Evolutionary conservation across 2,797 vertebrate genomes (phyloP), one percentile per base, ranked within the genome.

Genomic region (Rhinophrynus dorsalis): DNA sequence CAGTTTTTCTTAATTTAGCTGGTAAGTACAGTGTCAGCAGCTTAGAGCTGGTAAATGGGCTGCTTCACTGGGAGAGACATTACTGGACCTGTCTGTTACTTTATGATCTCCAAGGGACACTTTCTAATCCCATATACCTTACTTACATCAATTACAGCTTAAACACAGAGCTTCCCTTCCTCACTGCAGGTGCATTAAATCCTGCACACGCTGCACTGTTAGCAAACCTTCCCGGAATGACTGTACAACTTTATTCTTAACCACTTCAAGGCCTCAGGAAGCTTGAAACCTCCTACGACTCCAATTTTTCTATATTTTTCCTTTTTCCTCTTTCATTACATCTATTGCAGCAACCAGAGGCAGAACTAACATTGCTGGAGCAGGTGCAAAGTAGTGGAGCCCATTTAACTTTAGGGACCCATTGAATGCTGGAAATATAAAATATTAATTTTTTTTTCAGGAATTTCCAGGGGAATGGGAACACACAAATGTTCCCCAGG

Each of bases 81-180:
- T 44, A 24, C 32, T 33, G 18, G 37, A 23, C 66, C 13, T 21
- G 54, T 52, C 37, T 70, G 38, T 51, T 67, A 38, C 59, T 70
- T 70, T 70, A 70, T 75, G 42, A 60, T 68, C 74, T 75, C 74
- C 57, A 38, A 59, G 74, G 74, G 68, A 61, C 74, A 70, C 27
- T 71, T 75, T 71, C 66, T 75, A 67, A 75, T 65, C 33, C 61
- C 42, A 56, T 67, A 75, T 71, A 65, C 67, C 74, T 55, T 75
- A 66, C 74, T 71, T 71, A 66, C 61, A 71, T 71, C 67, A 75
- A 67, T 75, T 70, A 60, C 52, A 47, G 54, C 54, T 59, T 62
- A 55, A 67, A 47, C 35, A 58, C 30, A 50, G 60, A 29, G 17
- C 45, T 38, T 51, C 47, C 42, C 26, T 68, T 68, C 40, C 55